Percentiles rank a stretch among this genome's conserved stretches.
Evolutionary conservation across 2,888 invertebrate species (phyloP).

Genomic region (Trichogramma dendrolimi): DNA sequence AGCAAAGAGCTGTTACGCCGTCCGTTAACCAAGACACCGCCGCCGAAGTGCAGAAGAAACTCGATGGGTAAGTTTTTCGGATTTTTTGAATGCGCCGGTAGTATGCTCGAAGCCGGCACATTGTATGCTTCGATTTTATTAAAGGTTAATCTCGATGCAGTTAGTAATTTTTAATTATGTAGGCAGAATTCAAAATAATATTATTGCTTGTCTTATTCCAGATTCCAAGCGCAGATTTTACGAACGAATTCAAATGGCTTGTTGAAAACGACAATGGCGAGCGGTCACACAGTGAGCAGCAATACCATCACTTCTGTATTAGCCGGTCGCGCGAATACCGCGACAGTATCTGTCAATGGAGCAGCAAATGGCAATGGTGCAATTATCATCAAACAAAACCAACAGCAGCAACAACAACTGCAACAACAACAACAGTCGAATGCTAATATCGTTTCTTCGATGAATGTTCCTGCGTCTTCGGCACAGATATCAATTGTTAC

Average conservation of each 20-base stretch:
- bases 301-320: conserved; percentile 79
- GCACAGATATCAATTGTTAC: conserved; percentile 44
- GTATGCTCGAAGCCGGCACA: neutral
- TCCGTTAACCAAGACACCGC: conserved; percentile 21
- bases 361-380: conserved; percentile 51
- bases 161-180: too few relatives aligned
- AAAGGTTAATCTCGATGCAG: too few relatives aligned
- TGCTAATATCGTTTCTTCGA: conserved; percentile 21
- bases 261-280: conserved; percentile 63
- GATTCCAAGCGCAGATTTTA: conserved; percentile 49
- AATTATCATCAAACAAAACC: conserved; percentile 55
- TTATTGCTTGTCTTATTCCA: neutral
- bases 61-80: conserved; percentile 15
- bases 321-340: conserved; percentile 72
- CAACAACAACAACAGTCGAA: neutral
- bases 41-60: conserved; percentile 8
- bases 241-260: conserved; percentile 11
- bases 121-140: too few relatives aligned
- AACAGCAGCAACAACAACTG: conserved; percentile 45
- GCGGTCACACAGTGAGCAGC: conserved; percentile 71
- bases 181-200: too few relatives aligned
- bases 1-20: conserved; percentile 42
- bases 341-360: conserved; percentile 70
- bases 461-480: conserved; percentile 35
- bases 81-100: neutral